Conservation (phyloP, 2,797 vertebrate species). For the Sphenodon punctatus region DNA sequence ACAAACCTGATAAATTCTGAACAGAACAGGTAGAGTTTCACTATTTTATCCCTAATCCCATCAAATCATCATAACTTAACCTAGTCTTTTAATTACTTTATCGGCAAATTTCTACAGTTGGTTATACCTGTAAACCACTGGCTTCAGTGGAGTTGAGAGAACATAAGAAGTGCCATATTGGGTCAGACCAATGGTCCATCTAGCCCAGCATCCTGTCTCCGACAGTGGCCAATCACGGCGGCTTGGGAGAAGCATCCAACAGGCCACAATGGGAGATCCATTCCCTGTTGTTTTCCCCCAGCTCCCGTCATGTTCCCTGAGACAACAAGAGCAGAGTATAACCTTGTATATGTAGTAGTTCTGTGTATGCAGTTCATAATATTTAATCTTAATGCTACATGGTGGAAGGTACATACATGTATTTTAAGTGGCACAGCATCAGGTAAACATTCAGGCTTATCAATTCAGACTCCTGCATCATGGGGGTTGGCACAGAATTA, state of each 20-base stretch:
- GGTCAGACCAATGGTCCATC: no score
- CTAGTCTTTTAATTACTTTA: no score
- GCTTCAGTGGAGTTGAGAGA: no score
- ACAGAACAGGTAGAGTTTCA: no score
- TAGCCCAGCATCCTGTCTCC: no score
- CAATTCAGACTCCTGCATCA: not conserved
- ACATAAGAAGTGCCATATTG: no score
- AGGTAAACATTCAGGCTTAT: not conserved
- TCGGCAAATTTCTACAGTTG: no score
- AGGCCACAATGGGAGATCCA: not conserved
- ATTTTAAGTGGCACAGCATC: not conserved
- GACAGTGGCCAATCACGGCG: no score
- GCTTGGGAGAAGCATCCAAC: not conserved
- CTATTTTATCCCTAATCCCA: no score
- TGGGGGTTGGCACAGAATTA: not conserved
- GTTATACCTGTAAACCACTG: no score
- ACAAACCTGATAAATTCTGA: no score
- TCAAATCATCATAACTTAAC: no score
- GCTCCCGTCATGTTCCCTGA: not conserved
- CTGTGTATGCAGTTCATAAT: not conserved
- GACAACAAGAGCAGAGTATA: not conserved
- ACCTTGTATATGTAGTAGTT: not conserved
- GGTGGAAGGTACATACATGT: not conserved
- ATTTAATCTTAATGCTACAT: not conserved
- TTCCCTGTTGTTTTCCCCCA: not conserved